phyloP scores from a whole-genome alignment of 2,113 vertebrate species.

The Macaca nemestrina region DNA sequence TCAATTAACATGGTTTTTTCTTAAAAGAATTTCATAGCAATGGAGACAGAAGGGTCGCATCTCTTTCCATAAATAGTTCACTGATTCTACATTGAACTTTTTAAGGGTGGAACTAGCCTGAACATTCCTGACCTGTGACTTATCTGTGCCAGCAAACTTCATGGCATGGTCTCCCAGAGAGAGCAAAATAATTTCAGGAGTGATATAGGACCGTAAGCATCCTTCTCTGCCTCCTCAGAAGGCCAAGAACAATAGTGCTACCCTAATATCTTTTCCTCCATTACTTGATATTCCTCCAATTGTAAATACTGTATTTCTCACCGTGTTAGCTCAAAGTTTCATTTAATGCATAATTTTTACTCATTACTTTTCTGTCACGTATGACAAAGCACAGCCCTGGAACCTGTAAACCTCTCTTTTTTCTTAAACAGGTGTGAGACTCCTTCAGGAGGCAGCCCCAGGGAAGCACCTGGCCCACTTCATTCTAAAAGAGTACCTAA shows the following conservation, averaged over 20 bases:
- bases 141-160: background rate
- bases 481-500: background rate
- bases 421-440: background rate
- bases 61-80: background rate
- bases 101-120: background rate
- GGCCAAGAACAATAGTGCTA: background rate
- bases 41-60: background rate
- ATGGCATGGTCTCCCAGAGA: background rate
- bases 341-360: background rate
- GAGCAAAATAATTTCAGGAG: background rate
- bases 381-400: background rate
- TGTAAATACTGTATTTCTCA: background rate
- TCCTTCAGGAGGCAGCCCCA: background rate
- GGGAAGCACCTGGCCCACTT: background rate
- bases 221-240: background rate
- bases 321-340: background rate
- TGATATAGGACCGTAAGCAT: too few relatives aligned
- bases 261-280: background rate
- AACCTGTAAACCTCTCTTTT: background rate
- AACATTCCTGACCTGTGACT: background rate
- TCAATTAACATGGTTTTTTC: background rate
- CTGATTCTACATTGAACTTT: background rate
- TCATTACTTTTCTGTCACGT: background rate
- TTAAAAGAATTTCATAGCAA: background rate
- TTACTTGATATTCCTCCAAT: background rate